phyloP scores from a whole-genome alignment of 2,113 vertebrate genomes.

The Clarias batrachus region DNA sequence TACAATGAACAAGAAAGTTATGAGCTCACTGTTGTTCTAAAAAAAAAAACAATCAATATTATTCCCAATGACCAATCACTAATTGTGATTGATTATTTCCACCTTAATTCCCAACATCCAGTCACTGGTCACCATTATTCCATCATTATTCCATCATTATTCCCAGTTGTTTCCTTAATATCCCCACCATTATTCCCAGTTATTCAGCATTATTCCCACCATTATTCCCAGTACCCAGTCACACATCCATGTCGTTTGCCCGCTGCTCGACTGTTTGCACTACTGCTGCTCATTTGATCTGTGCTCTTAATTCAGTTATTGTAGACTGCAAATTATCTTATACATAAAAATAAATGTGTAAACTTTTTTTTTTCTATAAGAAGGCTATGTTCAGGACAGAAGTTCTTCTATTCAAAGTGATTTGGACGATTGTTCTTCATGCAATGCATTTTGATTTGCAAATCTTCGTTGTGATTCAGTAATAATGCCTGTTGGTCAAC shows the following conservation, averaged over 20 bases:
- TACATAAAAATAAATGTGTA: no score
- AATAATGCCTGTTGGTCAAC: neutral
- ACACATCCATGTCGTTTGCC: neutral
- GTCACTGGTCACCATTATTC: neutral
- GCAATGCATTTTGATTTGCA: neutral
- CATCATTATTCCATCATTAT: neutral
- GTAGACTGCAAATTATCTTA: no score
- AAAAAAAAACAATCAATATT: neutral
- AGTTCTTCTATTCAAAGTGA: neutral
- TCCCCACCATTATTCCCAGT: no score
- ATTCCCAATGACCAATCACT: neutral
- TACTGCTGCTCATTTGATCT: neutral
- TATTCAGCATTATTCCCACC: neutral
- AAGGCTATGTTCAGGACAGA: neutral
- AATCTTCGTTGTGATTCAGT: neutral
- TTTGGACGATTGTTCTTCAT: neutral
- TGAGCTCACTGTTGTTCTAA: neutral
- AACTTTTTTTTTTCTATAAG: neutral
- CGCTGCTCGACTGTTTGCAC: fast-evolving
- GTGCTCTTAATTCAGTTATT: neutral
- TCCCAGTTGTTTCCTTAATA: no score
- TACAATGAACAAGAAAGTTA: neutral
- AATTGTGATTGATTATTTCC: neutral
- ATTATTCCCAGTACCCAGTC: neutral
- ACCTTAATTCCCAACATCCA: neutral